phyloP scores from a whole-genome alignment of 2,888 invertebrate species.

The Ceramica pisi region DNA sequence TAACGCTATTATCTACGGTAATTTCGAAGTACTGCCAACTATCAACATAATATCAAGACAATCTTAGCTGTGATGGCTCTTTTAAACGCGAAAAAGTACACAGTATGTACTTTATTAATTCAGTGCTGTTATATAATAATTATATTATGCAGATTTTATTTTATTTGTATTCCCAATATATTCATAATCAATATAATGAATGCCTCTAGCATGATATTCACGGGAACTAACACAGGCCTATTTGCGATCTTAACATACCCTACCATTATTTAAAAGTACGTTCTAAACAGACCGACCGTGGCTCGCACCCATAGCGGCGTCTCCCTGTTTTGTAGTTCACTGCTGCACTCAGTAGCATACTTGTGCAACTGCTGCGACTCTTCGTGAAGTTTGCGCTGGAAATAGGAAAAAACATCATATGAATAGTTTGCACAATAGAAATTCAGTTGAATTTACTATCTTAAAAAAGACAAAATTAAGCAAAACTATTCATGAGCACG shows the following conservation, averaged over 20 bases:
- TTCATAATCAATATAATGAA: not conserved
- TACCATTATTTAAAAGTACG: conserved; percentile 92
- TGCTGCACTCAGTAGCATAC: conserved; percentile 91
- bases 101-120: not conserved
- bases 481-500: too few relatives aligned
- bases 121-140: not conserved
- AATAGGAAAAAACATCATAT: not conserved
- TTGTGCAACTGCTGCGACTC: conserved; percentile 95
- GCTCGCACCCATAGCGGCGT: conserved; percentile 95
- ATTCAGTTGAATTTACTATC: too few relatives aligned
- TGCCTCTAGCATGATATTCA: not conserved
- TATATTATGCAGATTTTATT: conserved; percentile 8
- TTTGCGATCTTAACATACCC: not conserved
- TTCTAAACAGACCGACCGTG: conserved; percentile 94
- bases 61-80: conserved; percentile 3
- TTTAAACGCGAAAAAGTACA: conserved; percentile 5
- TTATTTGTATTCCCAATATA: not conserved
- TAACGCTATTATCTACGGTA: not conserved
- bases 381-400: conserved; percentile 91
- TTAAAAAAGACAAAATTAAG: too few relatives aligned
- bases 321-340: conserved; percentile 92
- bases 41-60: not conserved
- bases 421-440: not conserved
- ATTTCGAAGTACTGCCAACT: conserved; percentile 9
- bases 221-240: not conserved